Base-by-base conservation (phyloP, 1,140 invertebrate genomes). In the Dendroctonus ponderosae region DNA sequence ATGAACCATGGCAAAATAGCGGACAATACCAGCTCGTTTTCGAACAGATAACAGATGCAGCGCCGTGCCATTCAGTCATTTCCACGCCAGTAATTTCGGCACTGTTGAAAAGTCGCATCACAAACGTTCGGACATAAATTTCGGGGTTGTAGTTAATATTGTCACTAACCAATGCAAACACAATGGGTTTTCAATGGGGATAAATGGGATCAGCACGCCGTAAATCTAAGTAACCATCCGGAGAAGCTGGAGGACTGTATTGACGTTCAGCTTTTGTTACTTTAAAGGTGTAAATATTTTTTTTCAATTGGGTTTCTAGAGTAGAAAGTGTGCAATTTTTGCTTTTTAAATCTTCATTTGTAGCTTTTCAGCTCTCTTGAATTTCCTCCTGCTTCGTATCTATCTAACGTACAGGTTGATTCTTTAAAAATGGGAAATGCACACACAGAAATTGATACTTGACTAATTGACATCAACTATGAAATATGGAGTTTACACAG, bases 91-190 rank as follows among this genome's bases (percentile, higher is more conserved):
- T 42, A 41, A 64, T 62, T 48, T 53, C 9, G 40, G 8, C 50
- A 41, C 8, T 41, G 39, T 46, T 40, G 48, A 64, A 64, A 41
- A 41, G 49, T 50, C 60, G 39, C 46, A 62, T 8, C 26, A 26
- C 26, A 26, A 48, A 7, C 12, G 39, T 7, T 56, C 41, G 52
- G 6, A 64, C 51, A 64, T 64, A 64, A 64, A 64, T 64, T 56
- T 38, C 41, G 12, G 26, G 26, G 9, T 44, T 56, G 59, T 38
- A 49, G 46, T 61, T 61, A 61, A 61, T 61, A 61, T 61, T 61
- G 62, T 64, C 62, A 51, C 51, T 64, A 64, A 56, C 62, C 62
- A 64, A 64, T 64, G 46, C 43, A 64, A 64, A 64, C 62, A 64
- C 62, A 64, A 64, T 64, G 62, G 62, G 62, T 38, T 63, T 54